phyloP scores from a whole-genome alignment of 1,140 invertebrate species.

The Sipha flava region DNA sequence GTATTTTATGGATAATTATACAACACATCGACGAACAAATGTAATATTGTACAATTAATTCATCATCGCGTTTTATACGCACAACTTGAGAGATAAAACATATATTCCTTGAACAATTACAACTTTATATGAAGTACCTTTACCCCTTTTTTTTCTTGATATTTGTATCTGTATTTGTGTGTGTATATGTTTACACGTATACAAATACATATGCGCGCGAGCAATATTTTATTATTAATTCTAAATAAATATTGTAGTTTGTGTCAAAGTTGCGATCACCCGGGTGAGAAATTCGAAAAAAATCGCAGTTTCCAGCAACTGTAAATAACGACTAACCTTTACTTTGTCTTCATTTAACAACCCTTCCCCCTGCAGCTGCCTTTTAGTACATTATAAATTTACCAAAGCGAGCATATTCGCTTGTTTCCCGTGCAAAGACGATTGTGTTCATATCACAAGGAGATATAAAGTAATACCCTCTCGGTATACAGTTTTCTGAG shows the following conservation, averaged over 20 bases:
- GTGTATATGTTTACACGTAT: too few species aligned
- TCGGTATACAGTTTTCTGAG: neutral
- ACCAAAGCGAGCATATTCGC: neutral
- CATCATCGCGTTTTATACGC: too few species aligned
- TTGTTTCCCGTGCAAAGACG: neutral
- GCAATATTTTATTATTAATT: neutral
- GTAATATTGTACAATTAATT: too few species aligned
- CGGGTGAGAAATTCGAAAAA: neutral
- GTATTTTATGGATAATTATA: too few species aligned
- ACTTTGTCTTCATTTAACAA: constrained; percentile 1
- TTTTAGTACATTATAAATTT: neutral
- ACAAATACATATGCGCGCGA: too few species aligned
- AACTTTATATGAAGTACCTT: too few species aligned
- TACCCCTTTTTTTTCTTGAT: too few species aligned
- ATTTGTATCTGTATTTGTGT: too few species aligned
- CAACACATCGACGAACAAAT: too few species aligned
- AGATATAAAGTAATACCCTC: neutral
- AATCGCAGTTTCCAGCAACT: neutral
- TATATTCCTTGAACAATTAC: too few species aligned
- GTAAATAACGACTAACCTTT: constrained; percentile 4
- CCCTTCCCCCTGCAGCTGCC: too few species aligned
- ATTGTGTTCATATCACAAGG: neutral
- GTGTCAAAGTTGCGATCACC: neutral
- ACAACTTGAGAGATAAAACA: too few species aligned
- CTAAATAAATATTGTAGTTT: neutral